phyloP scores from a whole-genome alignment of 2,797 vertebrate genomes.

The Sternarchorhynchus goeldii region DNA sequence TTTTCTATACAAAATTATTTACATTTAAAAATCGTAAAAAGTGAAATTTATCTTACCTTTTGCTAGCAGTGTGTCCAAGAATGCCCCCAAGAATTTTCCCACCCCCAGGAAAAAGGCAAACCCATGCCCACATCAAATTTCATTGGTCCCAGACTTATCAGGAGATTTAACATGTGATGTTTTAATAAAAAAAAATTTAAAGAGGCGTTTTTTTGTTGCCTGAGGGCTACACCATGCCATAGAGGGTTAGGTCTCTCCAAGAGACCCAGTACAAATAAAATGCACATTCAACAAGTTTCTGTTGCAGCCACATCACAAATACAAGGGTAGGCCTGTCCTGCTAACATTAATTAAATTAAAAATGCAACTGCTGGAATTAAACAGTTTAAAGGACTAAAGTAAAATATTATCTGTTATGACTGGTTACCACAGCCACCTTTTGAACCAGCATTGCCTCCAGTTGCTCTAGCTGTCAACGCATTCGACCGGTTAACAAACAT shows the following conservation, averaged over 20 bases:
- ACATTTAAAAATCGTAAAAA: conserved; percentile 19
- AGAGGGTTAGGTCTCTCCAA: background rate
- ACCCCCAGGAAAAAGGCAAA: too few species aligned
- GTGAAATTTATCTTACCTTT: background rate
- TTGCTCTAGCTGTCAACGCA: too few species aligned
- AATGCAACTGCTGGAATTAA: background rate
- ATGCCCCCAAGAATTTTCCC: too few species aligned
- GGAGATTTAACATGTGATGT: too few species aligned
- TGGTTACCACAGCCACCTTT: too few species aligned
- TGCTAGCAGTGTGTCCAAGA: background rate
- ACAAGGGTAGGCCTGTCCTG: background rate
- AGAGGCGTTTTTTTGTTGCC: too few species aligned
- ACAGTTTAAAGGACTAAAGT: background rate
- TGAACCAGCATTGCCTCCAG: too few species aligned
- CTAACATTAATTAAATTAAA: background rate
- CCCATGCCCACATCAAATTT: too few species aligned
- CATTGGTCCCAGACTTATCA: too few species aligned
- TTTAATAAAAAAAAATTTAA: too few species aligned
- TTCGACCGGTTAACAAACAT: background rate
- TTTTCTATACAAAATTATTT: background rate
- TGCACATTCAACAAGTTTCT: background rate
- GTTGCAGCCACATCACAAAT: background rate
- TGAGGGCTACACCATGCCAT: too few species aligned
- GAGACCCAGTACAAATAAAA: background rate
- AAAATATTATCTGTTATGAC: too few species aligned